phyloP scores from a whole-genome alignment of 2,797 vertebrate species.

The Siniperca scherzeri region DNA sequence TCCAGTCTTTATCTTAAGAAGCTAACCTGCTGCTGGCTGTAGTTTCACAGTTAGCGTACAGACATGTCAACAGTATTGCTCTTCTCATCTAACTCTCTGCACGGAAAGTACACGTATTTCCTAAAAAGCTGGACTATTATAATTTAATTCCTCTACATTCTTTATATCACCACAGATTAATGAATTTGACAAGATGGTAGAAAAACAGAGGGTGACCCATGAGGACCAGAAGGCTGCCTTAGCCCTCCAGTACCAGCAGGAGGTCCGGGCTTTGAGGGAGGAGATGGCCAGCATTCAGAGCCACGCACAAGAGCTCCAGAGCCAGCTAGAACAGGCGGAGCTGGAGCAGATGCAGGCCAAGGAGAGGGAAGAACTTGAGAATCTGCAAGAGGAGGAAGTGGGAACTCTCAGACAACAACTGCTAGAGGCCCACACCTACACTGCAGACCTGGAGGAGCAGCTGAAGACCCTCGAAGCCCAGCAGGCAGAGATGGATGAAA shows the following conservation, averaged over 20 bases:
- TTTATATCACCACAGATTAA: slow-evolving; percentile 61
- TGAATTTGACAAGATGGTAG: slow-evolving; percentile 84
- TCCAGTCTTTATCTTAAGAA: neutral
- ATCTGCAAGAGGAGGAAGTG: slow-evolving; percentile 76
- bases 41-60: neutral
- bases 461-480: slow-evolving; percentile 68
- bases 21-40: neutral
- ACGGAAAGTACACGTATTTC: neutral
- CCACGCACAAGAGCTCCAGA: slow-evolving; percentile 70
- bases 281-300: slow-evolving; percentile 75
- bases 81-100: neutral
- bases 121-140: neutral
- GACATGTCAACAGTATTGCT: neutral
- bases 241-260: slow-evolving; percentile 80
- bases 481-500: slow-evolving; percentile 41
- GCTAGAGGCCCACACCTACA: slow-evolving; percentile 60
- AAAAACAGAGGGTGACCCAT: slow-evolving; percentile 79
- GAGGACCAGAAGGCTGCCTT: slow-evolving; percentile 85
- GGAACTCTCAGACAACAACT: slow-evolving; percentile 72
- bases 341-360: slow-evolving; percentile 74
- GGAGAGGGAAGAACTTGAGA: slow-evolving; percentile 84
- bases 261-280: slow-evolving; percentile 79
- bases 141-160: neutral
- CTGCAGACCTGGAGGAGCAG: slow-evolving; percentile 77
- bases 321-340: slow-evolving; percentile 68